phyloP scores from a whole-genome alignment of 2,113 vertebrate genomes.

The Lophochroa leadbeateri region DNA sequence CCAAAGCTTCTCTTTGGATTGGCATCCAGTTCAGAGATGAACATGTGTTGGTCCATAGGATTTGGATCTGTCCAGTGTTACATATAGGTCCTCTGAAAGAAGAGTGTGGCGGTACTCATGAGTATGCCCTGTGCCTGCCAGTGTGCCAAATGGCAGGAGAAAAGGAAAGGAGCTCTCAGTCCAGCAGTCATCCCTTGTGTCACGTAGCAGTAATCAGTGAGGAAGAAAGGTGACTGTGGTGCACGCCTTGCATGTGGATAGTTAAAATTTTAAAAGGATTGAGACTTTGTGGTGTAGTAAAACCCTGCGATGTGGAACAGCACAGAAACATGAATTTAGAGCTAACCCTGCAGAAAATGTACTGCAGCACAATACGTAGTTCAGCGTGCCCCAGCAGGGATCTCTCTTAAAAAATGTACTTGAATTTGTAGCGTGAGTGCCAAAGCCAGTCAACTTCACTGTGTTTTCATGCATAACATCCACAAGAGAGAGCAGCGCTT shows the following conservation, averaged over 20 bases:
- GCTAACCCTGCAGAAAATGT: not conserved
- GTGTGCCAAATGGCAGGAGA: not conserved
- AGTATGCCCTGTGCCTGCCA: not conserved
- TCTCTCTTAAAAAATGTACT: not conserved
- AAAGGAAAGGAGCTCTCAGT: not conserved
- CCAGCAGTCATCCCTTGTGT: not conserved
- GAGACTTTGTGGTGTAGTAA: not conserved
- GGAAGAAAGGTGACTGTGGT: not conserved
- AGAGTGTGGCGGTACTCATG: fast-evolving
- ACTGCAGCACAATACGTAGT: not conserved
- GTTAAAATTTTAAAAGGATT: not conserved
- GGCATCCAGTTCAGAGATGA: not conserved
- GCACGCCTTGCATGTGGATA: not conserved
- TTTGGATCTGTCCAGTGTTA: not conserved
- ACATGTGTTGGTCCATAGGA: not conserved
- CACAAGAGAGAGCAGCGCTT: not conserved
- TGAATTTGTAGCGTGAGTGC: not conserved
- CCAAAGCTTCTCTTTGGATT: not conserved
- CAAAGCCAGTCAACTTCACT: not conserved
- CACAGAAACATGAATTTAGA: not conserved
- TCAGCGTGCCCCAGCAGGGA: not conserved
- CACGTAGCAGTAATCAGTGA: not conserved
- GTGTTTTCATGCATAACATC: slow-evolving; percentile 17
- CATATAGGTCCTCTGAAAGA: not conserved
- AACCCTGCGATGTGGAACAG: not conserved